Evolutionary conservation across 2,797 vertebrate species (phyloP).

Genomic region (Orestias chungarensis): DNA sequence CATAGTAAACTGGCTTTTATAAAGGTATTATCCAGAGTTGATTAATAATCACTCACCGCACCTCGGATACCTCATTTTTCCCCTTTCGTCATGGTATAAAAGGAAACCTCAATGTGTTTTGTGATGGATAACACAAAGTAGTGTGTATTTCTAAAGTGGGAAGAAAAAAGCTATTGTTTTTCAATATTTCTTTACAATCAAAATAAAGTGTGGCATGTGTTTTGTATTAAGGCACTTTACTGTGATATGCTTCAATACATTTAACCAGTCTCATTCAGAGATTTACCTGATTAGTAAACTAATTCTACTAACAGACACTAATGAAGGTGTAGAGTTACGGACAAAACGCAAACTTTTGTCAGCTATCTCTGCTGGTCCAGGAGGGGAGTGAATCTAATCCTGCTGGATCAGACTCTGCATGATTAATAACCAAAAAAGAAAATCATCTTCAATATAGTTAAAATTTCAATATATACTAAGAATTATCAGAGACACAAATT

Average conservation of each 20-base stretch:
- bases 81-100: background rate
- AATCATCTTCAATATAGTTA: too few relatives aligned
- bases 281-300: slow-evolving; percentile 1
- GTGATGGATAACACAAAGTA: background rate
- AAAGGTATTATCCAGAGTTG: background rate
- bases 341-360: too few relatives aligned
- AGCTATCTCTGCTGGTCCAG: too few relatives aligned
- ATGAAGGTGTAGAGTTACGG: too few relatives aligned
- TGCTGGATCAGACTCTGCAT: too few relatives aligned
- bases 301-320: too few relatives aligned
- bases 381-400: too few relatives aligned
- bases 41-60: background rate
- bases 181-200: background rate
- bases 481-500: too few relatives aligned
- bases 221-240: background rate
- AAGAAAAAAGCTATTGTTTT: background rate
- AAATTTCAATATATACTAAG: too few relatives aligned
- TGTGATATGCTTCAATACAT: background rate
- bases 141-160: background rate
- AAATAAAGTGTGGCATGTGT: background rate
- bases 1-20: background rate
- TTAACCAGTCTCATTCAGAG: background rate
- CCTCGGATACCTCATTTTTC: background rate
- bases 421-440: too few relatives aligned
- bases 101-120: background rate